These are phyloP conservation scores for Lepeophtheirus salmonis DNA, from an alignment of 1,140 invertebrate species.

Conservation along the genomic window DNA sequence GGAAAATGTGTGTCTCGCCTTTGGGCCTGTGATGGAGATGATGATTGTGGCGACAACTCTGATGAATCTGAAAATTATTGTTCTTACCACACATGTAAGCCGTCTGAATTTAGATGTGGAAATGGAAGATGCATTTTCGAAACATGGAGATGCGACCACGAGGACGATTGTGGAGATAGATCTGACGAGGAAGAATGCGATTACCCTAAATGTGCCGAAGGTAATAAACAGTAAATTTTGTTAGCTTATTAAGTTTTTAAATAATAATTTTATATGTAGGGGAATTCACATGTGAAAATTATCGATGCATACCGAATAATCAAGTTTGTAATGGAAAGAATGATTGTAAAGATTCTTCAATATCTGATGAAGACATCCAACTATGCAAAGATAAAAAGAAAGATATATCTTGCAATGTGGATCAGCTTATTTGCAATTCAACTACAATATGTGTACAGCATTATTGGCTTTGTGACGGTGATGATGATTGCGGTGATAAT, in stretches of 20 bases:
- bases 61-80: constrained; percentile 87
- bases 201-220: constrained; percentile 64
- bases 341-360: constrained; percentile 79
- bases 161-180: constrained; percentile 80
- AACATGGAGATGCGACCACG: constrained; percentile 82
- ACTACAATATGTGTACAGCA: constrained; percentile 88
- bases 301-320: constrained; percentile 61
- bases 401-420: constrained; percentile 56
- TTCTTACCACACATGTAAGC: constrained; percentile 73
- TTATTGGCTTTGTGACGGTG: constrained; percentile 82
- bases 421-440: constrained; percentile 73
- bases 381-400: constrained; percentile 49
- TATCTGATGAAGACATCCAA: constrained; percentile 71
- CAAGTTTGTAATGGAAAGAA: constrained; percentile 78
- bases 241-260: too few relatives aligned
- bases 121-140: constrained; percentile 88
- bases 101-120: constrained; percentile 77
- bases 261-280: constrained; percentile 35
- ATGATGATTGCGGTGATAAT: constrained; percentile 88
- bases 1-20: constrained; percentile 83
- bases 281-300: constrained; percentile 81
- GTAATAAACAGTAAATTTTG: neutral
- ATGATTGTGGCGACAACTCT: constrained; percentile 79
- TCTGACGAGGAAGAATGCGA: constrained; percentile 79
- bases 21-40: constrained; percentile 90